Conservation (phyloP, 2,888 invertebrate species). For the Andrena dorsata region DNA sequence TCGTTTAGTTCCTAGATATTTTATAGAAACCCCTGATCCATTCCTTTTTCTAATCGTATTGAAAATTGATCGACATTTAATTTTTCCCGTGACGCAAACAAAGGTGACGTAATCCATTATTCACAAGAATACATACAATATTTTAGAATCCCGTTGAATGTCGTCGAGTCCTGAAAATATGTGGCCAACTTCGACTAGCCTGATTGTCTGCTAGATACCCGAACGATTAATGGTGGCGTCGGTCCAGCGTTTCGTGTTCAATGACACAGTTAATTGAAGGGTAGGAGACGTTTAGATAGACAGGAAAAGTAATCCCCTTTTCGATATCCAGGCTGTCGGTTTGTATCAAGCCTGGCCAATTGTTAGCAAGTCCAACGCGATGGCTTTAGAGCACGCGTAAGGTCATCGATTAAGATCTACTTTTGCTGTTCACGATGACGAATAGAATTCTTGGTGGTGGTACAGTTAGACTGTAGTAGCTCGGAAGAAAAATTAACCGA, state of each 20-base stretch:
- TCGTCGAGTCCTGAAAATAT: conserved; percentile 10
- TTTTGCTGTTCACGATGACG: conserved; percentile 14
- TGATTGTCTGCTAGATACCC: conserved; percentile 29
- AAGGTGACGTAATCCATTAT: conserved; percentile 25
- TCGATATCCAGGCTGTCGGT: conserved; percentile 37
- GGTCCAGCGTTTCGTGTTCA: conserved; percentile 4
- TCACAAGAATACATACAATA: conserved; percentile 22
- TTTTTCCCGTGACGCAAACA: conserved; percentile 18
- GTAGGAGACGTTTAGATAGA: conserved; percentile 1
- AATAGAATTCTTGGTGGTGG: neutral
- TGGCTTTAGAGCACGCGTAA: neutral
- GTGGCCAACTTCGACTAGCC: conserved; percentile 24
- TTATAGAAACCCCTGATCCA: neutral
- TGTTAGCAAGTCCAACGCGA: neutral
- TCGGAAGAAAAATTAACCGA: neutral
- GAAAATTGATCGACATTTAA: neutral
- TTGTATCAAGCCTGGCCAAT: conserved; percentile 10
- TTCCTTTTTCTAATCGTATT: neutral
- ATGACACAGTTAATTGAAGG: neutral
- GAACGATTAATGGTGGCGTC: conserved; percentile 29
- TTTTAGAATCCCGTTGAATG: neutral
- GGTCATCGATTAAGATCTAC: conserved; percentile 25
- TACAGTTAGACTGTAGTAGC: neutral
- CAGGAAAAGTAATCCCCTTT: conserved; percentile 21
- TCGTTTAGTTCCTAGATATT: no score